phyloP scores from a whole-genome alignment of 1,140 invertebrate genomes.

The Drosophila triauraria region DNA sequence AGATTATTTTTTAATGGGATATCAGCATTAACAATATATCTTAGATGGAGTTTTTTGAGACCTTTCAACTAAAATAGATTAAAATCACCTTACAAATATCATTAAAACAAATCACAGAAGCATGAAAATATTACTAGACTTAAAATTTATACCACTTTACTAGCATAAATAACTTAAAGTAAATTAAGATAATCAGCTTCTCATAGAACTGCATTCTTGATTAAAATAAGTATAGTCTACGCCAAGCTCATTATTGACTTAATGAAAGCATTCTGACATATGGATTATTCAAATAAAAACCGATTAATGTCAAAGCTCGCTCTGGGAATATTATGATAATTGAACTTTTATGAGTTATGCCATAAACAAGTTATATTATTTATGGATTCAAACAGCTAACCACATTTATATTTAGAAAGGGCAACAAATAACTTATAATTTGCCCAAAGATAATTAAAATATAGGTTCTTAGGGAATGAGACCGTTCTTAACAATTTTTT shows the following conservation, averaged over 20 bases:
- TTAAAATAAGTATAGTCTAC: background rate
- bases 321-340: slow-evolving; percentile 13
- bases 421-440: background rate
- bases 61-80: too few relatives aligned
- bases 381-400: background rate
- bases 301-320: slow-evolving; percentile 24
- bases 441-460: background rate
- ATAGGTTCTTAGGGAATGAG: background rate
- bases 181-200: background rate
- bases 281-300: slow-evolving; percentile 13
- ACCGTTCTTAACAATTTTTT: background rate
- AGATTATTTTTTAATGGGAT: too few relatives aligned
- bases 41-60: too few relatives aligned
- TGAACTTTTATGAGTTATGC: slow-evolving; percentile 3
- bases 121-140: too few relatives aligned
- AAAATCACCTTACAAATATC: too few relatives aligned
- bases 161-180: too few relatives aligned
- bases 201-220: background rate
- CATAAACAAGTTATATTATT: slow-evolving; percentile 2
- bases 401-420: background rate
- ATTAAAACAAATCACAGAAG: too few relatives aligned
- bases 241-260: background rate
- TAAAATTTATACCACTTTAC: too few relatives aligned
- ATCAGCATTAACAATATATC: too few relatives aligned
- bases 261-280: background rate